Evolutionary conservation across 2,797 vertebrate genomes (phyloP), one percentile per base, ranked within the genome.

Genomic region (Pygocentrus nattereri): DNA sequence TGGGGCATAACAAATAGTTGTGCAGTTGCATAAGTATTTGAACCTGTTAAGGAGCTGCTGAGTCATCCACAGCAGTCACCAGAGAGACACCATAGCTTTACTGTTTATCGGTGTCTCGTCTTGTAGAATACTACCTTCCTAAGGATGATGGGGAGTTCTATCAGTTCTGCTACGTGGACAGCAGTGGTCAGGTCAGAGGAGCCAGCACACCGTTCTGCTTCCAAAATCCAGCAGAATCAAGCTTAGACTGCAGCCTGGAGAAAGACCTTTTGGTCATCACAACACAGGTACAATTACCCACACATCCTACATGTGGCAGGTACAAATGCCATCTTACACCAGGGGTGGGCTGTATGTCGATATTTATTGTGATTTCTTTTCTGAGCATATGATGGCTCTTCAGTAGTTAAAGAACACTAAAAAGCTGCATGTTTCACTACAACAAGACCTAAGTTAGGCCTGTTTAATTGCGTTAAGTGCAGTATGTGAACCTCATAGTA

Each of bases 151-250:
- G 94, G 0, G 94, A 96, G 72, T 95, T 96, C 87, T 99, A 98
- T 88, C 97, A 99, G 93, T 99, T 99, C 94, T 99, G 97, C 91
- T 99, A 98, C 50, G 75, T 98, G 0, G 96, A 97, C 90, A 90
- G 88, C 27, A 87, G 84, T 0, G 95, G 96, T 0, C 82, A 94
- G 72, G 94, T 99, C 67, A 92, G 93, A 56, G 97, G 97, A 81
- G 96, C 95, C 84, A 99, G 97, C 49, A 93, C 94, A 4, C 95
- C 97, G 6, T 98, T 99, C 91, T 96, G 95, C 76, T 97, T 99
- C 90, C 89, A 87, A 76, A 88, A 78, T 38, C 62, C 85, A 1
- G 78, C 18, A n/a, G 92, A 92, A 82, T 82, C 82, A 34, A 94
- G 90, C 77, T 3, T 74, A 0, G 92, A 92, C 10, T 87, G 77